Percentiles rank a stretch among this genome's conserved stretches.
These are phyloP conservation scores for Orientallactaga bullata DNA, from an alignment of 2,113 vertebrate genomes.

Conservation along the genomic window DNA sequence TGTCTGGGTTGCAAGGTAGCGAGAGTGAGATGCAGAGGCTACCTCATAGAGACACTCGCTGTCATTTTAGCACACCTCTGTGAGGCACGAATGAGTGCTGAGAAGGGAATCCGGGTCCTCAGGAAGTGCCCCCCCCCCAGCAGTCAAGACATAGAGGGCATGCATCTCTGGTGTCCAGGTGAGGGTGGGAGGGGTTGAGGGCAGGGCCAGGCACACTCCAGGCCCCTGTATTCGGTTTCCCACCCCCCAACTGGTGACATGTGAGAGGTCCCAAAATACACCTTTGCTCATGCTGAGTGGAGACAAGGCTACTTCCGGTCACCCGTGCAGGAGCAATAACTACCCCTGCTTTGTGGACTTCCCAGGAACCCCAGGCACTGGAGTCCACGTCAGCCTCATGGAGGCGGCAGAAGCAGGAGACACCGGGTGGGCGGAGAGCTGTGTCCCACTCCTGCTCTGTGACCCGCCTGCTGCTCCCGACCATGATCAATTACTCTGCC, in stretches of 20 bases:
- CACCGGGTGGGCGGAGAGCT: neutral
- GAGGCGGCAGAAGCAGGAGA: neutral
- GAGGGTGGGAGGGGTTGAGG: no score
- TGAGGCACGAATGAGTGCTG: neutral
- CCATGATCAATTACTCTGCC: slow-evolving; percentile 67
- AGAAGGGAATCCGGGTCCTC: neutral
- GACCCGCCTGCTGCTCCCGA: neutral
- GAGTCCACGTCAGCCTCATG: fast-evolving
- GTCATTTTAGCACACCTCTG: no score
- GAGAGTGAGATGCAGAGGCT: no score
- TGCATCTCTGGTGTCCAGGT: neutral
- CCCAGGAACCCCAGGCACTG: fast-evolving
- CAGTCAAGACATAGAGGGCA: no score
- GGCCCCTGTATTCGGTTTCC: neutral
- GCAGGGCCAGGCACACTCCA: fast-evolving
- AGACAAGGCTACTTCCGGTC: fast-evolving
- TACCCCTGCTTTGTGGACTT: fast-evolving
- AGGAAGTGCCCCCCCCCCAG: neutral
- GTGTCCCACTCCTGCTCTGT: neutral
- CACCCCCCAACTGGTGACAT: no score
- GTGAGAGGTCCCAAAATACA: fast-evolving
- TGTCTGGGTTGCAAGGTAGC: no score
- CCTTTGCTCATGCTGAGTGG: fast-evolving
- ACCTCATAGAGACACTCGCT: no score
- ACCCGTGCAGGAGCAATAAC: fast-evolving